These are phyloP conservation scores for Anas platyrhynchos DNA, from an alignment of 2,113 vertebrate genomes.

Conservation along the genomic window DNA sequence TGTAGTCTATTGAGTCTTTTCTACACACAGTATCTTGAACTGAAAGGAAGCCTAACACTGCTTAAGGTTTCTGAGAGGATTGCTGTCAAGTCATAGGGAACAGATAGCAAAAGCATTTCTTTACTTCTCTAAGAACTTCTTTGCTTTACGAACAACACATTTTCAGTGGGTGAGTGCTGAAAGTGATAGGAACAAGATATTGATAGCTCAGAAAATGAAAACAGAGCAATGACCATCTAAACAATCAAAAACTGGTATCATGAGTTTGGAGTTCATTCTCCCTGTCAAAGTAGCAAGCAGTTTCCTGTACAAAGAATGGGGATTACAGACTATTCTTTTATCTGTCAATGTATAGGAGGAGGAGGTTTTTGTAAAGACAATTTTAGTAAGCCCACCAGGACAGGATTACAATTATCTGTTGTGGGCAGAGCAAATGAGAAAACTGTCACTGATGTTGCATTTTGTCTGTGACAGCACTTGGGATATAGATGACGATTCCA, in stretches of 20 bases:
- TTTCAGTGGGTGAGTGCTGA: not conserved
- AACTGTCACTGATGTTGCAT: not conserved
- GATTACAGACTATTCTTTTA: constrained; percentile 13
- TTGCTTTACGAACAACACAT: not conserved
- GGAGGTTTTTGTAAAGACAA: constrained; percentile 5
- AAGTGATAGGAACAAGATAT: constrained; percentile 13
- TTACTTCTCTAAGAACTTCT: not conserved
- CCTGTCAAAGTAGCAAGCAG: constrained; percentile 2
- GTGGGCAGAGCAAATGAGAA: constrained; percentile 38
- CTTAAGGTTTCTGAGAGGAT: not conserved
- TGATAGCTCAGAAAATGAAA: constrained; percentile 8
- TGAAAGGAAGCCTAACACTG: not conserved
- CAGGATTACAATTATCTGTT: constrained; percentile 38
- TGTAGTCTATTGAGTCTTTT: not conserved
- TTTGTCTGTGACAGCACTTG: not conserved
- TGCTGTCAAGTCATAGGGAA: not conserved
- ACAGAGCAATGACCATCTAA: not conserved
- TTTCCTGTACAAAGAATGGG: not conserved
- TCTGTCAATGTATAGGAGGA: not conserved
- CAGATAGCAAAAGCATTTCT: not conserved
- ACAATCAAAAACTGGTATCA: constrained; percentile 19
- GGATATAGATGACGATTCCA: not conserved
- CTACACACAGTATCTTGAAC: not conserved
- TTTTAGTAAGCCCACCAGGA: constrained; percentile 29
- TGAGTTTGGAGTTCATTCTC: not conserved